Evolutionary conservation across 2,888 invertebrate species (phyloP), one percentile per base, ranked within the genome.

Genomic region (Agrochola lychnidis): DNA sequence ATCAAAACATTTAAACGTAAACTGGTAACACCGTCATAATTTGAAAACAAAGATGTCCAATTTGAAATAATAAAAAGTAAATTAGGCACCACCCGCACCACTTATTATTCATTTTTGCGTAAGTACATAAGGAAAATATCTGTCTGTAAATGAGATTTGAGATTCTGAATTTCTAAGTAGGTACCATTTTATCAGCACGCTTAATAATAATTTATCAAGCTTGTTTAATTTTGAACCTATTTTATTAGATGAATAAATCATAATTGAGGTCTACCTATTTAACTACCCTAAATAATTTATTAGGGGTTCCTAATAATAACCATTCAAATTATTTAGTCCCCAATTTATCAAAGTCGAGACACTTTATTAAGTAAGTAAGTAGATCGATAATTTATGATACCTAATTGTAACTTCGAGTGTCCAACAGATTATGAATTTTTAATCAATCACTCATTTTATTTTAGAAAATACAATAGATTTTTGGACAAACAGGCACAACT

Each of bases 191-290:
- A 48, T 42, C 14, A 62, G 25, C 19, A n/a, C 12, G n/a, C 12
- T 25, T 45, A 45, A 14, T 57, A 67, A 56, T 75, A 57, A 68
- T 71, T 62, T 62, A 68, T 62, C 42, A 53, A 68, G 45, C 48
- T 51, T 67, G 22, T 70, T 63, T 59, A 30, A 62, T 57, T 48
- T 16, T 9, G 19, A 48, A n/a, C 40, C 40, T 14, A 68, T 57
- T 70, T 71, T 75, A 68, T 45, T 22, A 4, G 42, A 64, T 78
- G 36, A 59, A 64, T 77, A 62, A 66, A 64, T 76, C 40, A 76
- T 51, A 22, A 25, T 22, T 22, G 16, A 40, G 25, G 73, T 48
- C 25, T 40, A 22, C 25, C 40, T 22, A 69, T 73, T 57, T 25
- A 59, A 45, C 14, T 57, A 40, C 9, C 14, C 14, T 4, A 57